These are phyloP conservation scores for Martes martes DNA, from an alignment of 2,113 vertebrate species.

Conservation along the genomic window DNA sequence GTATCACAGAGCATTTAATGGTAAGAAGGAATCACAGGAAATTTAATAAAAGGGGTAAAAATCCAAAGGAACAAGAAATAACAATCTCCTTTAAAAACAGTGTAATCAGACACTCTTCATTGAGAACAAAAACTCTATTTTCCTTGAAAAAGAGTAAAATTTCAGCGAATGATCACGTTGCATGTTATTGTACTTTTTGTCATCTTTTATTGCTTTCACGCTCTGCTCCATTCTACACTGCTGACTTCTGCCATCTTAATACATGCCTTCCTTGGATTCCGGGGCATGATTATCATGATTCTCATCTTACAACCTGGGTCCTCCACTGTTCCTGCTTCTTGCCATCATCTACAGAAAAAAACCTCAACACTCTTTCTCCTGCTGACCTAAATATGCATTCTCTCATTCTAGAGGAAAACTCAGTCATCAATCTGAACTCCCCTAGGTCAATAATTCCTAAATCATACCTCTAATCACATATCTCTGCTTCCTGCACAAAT, in stretches of 20 bases:
- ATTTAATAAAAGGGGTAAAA: not conserved
- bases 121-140: not conserved
- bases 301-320: not conserved
- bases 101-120: not conserved
- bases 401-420: not conserved
- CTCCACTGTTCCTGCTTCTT: not conserved
- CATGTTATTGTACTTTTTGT: not conserved
- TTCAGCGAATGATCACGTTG: not conserved
- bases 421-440: not conserved
- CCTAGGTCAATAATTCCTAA: not conserved
- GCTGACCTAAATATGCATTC: not conserved
- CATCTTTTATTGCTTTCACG: not conserved
- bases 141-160: not conserved
- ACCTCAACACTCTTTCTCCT: not conserved
- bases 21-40: not conserved
- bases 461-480: not conserved
- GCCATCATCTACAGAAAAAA: not conserved
- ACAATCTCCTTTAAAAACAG: not conserved
- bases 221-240: not conserved
- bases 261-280: not conserved
- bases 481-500: not conserved
- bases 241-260: not conserved
- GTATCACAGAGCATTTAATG: not conserved
- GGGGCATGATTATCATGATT: not conserved
- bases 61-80: not conserved